These are phyloP conservation scores for Taurulus bubalis DNA, from an alignment of 2,113 vertebrate genomes.

Conservation along the genomic window DNA sequence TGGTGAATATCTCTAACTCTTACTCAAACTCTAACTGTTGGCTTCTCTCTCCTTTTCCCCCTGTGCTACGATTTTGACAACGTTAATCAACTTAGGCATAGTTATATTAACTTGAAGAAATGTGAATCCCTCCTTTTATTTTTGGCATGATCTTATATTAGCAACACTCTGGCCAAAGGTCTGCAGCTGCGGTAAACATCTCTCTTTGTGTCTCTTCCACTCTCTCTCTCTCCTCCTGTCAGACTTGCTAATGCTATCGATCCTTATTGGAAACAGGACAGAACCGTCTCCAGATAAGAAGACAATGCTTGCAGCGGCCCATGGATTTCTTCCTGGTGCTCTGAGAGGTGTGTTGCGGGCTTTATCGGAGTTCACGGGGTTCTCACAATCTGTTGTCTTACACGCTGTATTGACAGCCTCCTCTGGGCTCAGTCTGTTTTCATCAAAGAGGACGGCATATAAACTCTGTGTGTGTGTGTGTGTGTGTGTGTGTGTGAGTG, in stretches of 20 bases:
- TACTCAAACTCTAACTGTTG: not conserved
- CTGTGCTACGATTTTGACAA: no score
- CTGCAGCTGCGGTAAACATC: constrained; percentile 1
- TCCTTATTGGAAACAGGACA: constrained; percentile 62
- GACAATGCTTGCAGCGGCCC: constrained; percentile 71
- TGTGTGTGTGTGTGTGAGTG: constrained; percentile 14
- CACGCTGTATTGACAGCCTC: constrained; percentile 66
- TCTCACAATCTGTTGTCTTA: constrained; percentile 75
- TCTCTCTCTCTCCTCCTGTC: constrained; percentile 33
- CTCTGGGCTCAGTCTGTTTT: constrained; percentile 61
- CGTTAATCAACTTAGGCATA: not conserved
- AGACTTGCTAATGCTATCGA: constrained; percentile 73
- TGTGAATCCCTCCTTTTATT: not conserved
- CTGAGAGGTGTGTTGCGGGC: constrained; percentile 66
- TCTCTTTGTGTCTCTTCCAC: not conserved
- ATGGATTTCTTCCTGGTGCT: constrained; percentile 77
- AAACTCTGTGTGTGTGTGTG: constrained; percentile 7
- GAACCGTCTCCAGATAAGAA: constrained; percentile 64
- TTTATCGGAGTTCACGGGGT: constrained; percentile 73
- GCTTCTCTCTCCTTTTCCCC: not conserved
- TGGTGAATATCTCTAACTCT: not conserved
- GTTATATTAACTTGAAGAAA: not conserved
- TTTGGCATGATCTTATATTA: not conserved
- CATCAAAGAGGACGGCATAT: constrained; percentile 50
- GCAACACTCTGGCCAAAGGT: constrained; percentile 22